These are phyloP conservation scores for Numenius phaeopus DNA, from an alignment of 2,797 vertebrate species.

Conservation along the genomic window DNA sequence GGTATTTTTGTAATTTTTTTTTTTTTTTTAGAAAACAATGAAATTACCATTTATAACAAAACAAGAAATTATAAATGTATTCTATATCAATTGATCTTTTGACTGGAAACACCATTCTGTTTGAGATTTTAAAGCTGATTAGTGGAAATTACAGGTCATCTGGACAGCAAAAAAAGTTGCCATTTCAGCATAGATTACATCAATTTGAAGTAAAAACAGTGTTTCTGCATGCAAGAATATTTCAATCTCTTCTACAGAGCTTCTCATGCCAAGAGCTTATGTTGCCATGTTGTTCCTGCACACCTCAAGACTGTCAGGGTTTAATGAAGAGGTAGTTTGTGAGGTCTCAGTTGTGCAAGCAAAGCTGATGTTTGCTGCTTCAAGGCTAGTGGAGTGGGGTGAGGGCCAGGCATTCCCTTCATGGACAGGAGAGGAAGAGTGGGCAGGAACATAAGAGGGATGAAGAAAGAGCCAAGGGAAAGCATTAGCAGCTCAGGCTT, in stretches of 20 bases:
- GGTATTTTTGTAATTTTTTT: background rate
- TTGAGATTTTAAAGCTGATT: background rate
- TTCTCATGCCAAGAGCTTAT: background rate
- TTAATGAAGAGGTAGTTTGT: background rate
- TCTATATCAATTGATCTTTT: background rate
- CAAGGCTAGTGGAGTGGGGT: background rate
- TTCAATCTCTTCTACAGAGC: background rate
- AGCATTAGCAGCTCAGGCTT: background rate
- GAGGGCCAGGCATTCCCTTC: background rate
- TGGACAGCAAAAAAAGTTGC: background rate
- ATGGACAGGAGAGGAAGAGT: background rate
- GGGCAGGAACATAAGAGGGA: background rate
- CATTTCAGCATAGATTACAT: background rate
- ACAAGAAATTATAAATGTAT: background rate
- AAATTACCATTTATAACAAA: background rate
- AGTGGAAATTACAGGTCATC: background rate
- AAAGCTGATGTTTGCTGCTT: background rate
- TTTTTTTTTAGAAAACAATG: background rate
- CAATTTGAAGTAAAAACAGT: background rate
- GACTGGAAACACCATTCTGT: background rate
- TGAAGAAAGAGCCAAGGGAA: background rate
- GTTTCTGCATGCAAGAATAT: background rate
- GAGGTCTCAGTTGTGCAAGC: background rate
- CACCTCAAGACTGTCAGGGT: background rate
- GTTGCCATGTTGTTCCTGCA: background rate